Percentiles rank a stretch among this genome's conserved stretches.
phyloP scores from a whole-genome alignment of 2,888 invertebrate species.

The Pseudococcus longispinus region DNA sequence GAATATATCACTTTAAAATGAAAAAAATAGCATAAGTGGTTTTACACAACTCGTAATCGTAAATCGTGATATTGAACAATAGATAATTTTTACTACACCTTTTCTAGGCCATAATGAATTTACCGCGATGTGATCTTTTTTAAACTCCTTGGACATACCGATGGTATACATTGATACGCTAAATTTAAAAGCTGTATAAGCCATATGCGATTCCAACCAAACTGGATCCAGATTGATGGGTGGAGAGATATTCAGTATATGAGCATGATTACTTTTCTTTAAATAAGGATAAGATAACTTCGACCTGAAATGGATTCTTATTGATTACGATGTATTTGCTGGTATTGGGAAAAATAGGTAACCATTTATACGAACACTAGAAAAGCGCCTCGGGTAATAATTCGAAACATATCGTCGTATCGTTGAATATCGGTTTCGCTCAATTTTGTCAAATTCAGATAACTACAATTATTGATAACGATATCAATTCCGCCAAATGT shows the following conservation, averaged over 20 bases:
- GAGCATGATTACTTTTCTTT: constrained; percentile 85
- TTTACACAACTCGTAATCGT: neutral
- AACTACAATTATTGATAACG: constrained; percentile 93
- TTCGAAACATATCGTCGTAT: constrained; percentile 93
- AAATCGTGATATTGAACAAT: neutral
- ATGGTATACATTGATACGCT: constrained; percentile 98
- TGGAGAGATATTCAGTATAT: constrained; percentile 95
- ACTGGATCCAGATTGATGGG: constrained; percentile 87
- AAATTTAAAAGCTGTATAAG: constrained; percentile 97
- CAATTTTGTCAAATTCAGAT: constrained; percentile 84
- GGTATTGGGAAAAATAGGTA: constrained; percentile 63
- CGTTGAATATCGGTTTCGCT: constrained; percentile 88
- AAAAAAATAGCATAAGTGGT: neutral
- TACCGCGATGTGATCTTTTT: constrained; percentile 81
- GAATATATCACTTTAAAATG: constrained; percentile 59
- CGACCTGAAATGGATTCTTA: constrained; percentile 69
- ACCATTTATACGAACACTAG: constrained; percentile 85
- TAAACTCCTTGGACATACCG: constrained; percentile 93
- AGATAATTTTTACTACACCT: constrained; percentile 65
- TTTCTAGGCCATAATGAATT: constrained; percentile 97
- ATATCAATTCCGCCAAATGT: constrained; percentile 96
- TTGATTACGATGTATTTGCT: constrained; percentile 71
- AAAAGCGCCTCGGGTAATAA: constrained; percentile 95
- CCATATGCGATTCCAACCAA: constrained; percentile 92
- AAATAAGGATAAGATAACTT: constrained; percentile 87